Conservation (phyloP, 2,888 invertebrate species). For the Oscheius myriophilus region DNA sequence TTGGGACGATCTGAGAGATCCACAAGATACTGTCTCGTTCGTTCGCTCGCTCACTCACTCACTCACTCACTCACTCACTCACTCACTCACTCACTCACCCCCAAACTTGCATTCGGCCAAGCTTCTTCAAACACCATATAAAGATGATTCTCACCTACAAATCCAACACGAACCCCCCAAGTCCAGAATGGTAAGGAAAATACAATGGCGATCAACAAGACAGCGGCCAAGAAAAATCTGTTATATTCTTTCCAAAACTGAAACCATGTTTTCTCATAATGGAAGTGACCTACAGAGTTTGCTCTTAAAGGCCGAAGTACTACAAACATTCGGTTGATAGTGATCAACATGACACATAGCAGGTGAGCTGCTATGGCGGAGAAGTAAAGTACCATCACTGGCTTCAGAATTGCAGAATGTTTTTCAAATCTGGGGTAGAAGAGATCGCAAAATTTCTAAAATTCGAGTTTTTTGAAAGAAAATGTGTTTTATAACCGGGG, state of each 20-base stretch:
- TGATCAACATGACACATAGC: conserved; percentile 7
- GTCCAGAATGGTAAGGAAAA: conserved; percentile 7
- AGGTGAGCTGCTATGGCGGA: background rate
- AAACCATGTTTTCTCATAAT: background rate
- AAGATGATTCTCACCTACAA: conserved; percentile 5
- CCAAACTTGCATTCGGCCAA: conserved; percentile 4
- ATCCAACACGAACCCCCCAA: conserved; percentile 2
- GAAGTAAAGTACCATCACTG: background rate
- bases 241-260: conserved; percentile 17
- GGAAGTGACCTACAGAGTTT: conserved; percentile 1
- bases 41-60: too few relatives aligned
- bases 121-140: conserved; percentile 2
- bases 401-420: background rate
- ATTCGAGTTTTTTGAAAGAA: background rate
- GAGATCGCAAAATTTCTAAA: conserved; percentile 3
- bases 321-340: conserved; percentile 1
- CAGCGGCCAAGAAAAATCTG: background rate
- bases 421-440: conserved; percentile 11
- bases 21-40: too few relatives aligned
- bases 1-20: conserved; percentile 6
- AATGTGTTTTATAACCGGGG: background rate
- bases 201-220: background rate
- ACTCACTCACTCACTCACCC: too few relatives aligned
- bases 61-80: too few relatives aligned
- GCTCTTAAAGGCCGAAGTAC: conserved; percentile 8